Base-by-base conservation (phyloP, 37 sponge, comb jelly and placozoan genomes). In the Cliona cf. orientalis region DNA sequence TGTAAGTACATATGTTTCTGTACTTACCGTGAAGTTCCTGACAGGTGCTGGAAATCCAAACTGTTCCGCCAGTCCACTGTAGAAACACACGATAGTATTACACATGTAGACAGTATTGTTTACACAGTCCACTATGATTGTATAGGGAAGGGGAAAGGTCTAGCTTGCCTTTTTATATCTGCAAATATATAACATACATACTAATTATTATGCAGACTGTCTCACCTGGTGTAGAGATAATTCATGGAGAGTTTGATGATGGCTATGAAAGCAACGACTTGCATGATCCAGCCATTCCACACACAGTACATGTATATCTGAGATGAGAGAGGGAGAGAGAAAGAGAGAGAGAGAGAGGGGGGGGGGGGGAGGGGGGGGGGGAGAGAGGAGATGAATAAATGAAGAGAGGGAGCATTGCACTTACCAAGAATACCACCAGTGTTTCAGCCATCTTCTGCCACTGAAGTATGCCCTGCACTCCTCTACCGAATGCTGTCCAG, bases 241-340 rank as follows among this genome's bases (percentile, higher is more conserved):
- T 70, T 87, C 46, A 87, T 1, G 37, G 89, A 46, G 42, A 92
- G 81, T 44, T 78, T 69, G 46, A 75, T 36, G 68, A 92, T 66
- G 43, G 65, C 64, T 0, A 86, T 23, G 19, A 92, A 61, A 41
- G 89, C 74, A 1, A 85, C 28, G 60, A 88, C 56, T 14, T 73
- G 79, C 6, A 93, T 35, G 49, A 89, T 12, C 90, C 90, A 89
- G 22, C 93, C 93, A 58, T 60, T 76, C 93, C 93, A 93, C 69
- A 93, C 86, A 71, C 89, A 83, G 69, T 87, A 87, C 85, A 92
- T 83, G 65, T 83, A 87, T 11, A 87, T 44, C 93, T 92, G 63
- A 2, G 66, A 28, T 17, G 5, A 71, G 12, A 78, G 9, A 65
- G n/a, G 44, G 7, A 45, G 26, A 44, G 46, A 65, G 12, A 5